Percentiles rank a stretch among this genome's conserved stretches.
Evolutionary conservation across 2,113 vertebrate species (phyloP).

Genomic region (Ancistrus triradiatus): DNA sequence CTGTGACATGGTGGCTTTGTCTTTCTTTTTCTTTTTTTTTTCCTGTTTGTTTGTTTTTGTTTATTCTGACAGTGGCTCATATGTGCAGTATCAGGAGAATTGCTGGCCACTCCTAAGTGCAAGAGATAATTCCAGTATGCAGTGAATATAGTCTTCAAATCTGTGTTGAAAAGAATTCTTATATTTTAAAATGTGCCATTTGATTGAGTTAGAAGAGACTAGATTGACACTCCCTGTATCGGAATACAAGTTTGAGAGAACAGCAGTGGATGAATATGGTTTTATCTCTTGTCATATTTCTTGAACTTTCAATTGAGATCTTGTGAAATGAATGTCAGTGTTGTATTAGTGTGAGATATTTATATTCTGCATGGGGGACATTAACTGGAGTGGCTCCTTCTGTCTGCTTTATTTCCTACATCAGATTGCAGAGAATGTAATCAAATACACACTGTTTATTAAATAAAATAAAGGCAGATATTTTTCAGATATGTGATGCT

Average conservation of each 20-base stretch:
- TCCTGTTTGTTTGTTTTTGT: neutral
- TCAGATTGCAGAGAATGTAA: slow-evolving; percentile 56
- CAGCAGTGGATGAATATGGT: too few relatives aligned
- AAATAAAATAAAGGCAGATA: slow-evolving; percentile 69
- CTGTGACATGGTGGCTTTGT: slow-evolving; percentile 4
- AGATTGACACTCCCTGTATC: slow-evolving; percentile 14
- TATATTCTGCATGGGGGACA: slow-evolving; percentile 64
- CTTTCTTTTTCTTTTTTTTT: neutral
- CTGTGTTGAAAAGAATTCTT: neutral
- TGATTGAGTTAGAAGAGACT: neutral
- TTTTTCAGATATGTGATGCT: slow-evolving; percentile 70
- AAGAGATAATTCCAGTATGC: neutral
- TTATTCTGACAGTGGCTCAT: too few relatives aligned
- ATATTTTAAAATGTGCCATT: neutral
- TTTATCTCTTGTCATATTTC: slow-evolving; percentile 21
- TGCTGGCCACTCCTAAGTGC: neutral
- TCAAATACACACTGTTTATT: slow-evolving; percentile 63
- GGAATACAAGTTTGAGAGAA: too few relatives aligned
- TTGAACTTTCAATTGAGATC: slow-evolving; percentile 42
- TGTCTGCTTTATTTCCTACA: slow-evolving; percentile 49
- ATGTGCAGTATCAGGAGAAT: neutral
- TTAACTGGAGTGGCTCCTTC: slow-evolving; percentile 48
- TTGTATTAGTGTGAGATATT: slow-evolving; percentile 65
- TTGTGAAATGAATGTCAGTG: slow-evolving; percentile 55
- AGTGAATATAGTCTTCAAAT: neutral